phyloP scores from a whole-genome alignment of 2,888 invertebrate species.

The Antitype chi region DNA sequence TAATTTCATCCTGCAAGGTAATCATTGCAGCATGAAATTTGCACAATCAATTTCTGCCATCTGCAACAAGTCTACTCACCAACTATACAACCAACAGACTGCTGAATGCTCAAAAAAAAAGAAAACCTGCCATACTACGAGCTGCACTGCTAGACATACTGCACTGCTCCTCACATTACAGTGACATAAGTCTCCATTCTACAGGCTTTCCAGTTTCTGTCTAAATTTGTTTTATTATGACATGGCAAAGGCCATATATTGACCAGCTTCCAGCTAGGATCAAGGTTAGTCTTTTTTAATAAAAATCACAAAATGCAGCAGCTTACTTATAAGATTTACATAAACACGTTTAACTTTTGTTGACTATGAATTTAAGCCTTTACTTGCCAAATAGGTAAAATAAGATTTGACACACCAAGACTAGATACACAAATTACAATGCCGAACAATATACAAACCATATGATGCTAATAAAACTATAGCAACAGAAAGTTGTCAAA shows the following conservation, averaged over 20 bases:
- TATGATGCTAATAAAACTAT: background rate
- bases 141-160: background rate
- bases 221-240: background rate
- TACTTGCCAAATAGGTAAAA: background rate
- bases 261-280: background rate
- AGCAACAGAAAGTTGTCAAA: background rate
- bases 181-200: background rate
- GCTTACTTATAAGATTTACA: background rate
- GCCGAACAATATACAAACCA: too few species aligned
- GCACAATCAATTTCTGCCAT: background rate
- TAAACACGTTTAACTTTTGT: background rate
- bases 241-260: background rate
- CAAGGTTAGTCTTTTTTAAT: background rate
- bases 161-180: background rate
- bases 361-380: background rate
- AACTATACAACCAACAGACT: background rate
- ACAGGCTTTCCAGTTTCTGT: constrained; percentile 6
- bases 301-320: background rate
- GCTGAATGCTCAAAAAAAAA: constrained; percentile 6
- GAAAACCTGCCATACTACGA: background rate
- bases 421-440: background rate
- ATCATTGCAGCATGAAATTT: background rate
- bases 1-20: too few species aligned
- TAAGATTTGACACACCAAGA: background rate
- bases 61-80: background rate